These are phyloP conservation scores for Anguilla japonica DNA, from an alignment of 2,113 vertebrate genomes.

Conservation along the genomic window DNA sequence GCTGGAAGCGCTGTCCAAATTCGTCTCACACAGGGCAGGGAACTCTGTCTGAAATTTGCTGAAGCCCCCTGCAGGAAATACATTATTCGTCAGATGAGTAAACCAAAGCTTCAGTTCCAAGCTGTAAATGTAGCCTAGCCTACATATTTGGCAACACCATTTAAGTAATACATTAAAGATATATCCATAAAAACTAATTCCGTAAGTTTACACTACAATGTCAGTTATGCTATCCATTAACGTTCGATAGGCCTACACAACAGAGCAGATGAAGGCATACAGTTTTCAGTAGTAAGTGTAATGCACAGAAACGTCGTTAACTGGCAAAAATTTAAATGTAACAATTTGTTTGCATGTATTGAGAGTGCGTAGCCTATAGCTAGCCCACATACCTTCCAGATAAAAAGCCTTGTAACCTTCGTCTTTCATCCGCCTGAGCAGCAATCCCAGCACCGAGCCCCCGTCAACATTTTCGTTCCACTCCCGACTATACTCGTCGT, in stretches of 20 bases:
- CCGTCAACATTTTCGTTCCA: constrained; percentile 92
- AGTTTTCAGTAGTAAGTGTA: not conserved
- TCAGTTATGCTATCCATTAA: too few relatives aligned
- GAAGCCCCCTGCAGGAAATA: constrained; percentile 81
- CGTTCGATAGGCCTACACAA: not conserved
- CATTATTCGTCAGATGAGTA: constrained; percentile 3
- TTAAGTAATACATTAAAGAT: not conserved
- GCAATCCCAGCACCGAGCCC: constrained; percentile 84
- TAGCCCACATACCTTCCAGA: constrained; percentile 80
- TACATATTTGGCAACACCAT: not conserved
- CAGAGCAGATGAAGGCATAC: not conserved
- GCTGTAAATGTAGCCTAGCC: not conserved
- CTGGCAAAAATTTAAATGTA: not conserved
- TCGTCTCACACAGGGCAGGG: constrained; percentile 86
- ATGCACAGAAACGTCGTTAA: not conserved
- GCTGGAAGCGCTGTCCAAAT: constrained; percentile 82
- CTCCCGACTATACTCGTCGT: constrained; percentile 89
- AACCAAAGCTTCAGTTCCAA: not conserved
- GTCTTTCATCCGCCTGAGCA: constrained; percentile 89
- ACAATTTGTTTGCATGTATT: not conserved
- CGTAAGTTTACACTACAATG: not conserved
- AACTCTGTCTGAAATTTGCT: constrained; percentile 91
- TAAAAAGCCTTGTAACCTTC: constrained; percentile 90
- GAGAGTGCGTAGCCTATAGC: not conserved
- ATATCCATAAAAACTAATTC: not conserved